Evolutionary conservation across 2,113 vertebrate species (phyloP).

Genomic region (Cebus imitator): DNA sequence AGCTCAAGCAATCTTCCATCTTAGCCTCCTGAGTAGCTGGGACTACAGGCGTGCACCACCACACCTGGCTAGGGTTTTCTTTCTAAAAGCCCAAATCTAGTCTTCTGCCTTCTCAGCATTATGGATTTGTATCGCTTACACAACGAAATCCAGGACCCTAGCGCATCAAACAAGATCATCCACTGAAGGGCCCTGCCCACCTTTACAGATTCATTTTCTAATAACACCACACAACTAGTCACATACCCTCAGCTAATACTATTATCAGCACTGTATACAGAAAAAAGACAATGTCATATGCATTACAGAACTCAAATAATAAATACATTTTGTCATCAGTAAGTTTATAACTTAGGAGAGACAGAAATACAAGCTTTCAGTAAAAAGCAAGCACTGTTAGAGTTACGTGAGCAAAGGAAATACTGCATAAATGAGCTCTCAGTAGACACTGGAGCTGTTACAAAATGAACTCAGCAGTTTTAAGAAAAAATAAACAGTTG

Average conservation of each 20-base stretch:
- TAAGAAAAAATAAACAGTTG: slow-evolving; percentile 18
- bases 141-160: background rate
- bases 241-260: background rate
- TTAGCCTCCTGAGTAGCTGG: background rate
- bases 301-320: background rate
- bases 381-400: background rate
- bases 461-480: background rate
- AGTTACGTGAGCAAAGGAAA: background rate
- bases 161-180: background rate
- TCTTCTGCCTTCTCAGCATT: background rate
- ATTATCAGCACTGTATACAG: background rate
- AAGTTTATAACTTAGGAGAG: background rate
- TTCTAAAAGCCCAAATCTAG: background rate
- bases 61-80: background rate
- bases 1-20: background rate
- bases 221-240: background rate
- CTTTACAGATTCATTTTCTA: background rate
- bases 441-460: background rate
- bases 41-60: background rate
- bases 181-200: background rate
- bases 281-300: background rate
- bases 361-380: background rate
- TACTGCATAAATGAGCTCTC: background rate
- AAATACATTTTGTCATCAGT: background rate
- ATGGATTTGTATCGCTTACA: background rate